phyloP scores from a whole-genome alignment of 1,140 invertebrate species.

The Drosophila sucinea region DNA sequence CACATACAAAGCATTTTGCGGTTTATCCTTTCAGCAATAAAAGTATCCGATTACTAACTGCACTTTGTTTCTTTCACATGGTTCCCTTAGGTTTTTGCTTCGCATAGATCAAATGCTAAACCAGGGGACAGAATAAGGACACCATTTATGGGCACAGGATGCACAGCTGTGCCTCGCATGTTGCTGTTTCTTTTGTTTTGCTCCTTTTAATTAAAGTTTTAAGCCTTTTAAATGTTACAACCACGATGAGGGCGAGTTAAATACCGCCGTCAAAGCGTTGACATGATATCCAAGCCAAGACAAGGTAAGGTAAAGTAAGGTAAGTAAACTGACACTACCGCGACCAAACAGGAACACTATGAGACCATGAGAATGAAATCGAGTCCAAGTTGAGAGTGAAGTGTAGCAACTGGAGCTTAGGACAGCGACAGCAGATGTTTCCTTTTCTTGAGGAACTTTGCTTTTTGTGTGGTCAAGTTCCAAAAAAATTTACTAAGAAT shows the following conservation, averaged over 20 bases:
- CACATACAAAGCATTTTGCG: slow-evolving; percentile 67
- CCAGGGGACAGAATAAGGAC: slow-evolving; percentile 21
- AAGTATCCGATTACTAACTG: slow-evolving; percentile 80
- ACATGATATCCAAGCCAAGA: slow-evolving; percentile 62
- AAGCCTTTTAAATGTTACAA: slow-evolving; percentile 70
- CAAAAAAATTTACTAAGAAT: no score
- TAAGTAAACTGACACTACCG: slow-evolving; percentile 55
- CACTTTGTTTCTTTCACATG: slow-evolving; percentile 59
- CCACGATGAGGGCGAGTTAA: slow-evolving; percentile 73
- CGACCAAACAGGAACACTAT: neutral
- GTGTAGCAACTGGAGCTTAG: slow-evolving; percentile 9
- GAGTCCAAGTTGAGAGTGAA: slow-evolving; percentile 1
- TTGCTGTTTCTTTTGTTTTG: slow-evolving; percentile 1
- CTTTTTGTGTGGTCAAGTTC: no score
- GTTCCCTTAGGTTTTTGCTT: slow-evolving; percentile 41
- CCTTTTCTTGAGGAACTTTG: neutral
- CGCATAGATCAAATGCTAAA: slow-evolving; percentile 72
- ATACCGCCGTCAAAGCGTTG: slow-evolving; percentile 67
- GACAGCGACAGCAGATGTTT: neutral
- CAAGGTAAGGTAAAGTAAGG: no score
- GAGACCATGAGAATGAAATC: slow-evolving; percentile 22
- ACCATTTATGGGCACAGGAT: slow-evolving; percentile 9
- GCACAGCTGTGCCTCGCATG: slow-evolving; percentile 50
- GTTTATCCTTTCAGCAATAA: slow-evolving; percentile 81
- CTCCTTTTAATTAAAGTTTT: slow-evolving; percentile 78